These are phyloP conservation scores for Cecropterus lyciades DNA, from an alignment of 1,140 invertebrate genomes.

Conservation along the genomic window DNA sequence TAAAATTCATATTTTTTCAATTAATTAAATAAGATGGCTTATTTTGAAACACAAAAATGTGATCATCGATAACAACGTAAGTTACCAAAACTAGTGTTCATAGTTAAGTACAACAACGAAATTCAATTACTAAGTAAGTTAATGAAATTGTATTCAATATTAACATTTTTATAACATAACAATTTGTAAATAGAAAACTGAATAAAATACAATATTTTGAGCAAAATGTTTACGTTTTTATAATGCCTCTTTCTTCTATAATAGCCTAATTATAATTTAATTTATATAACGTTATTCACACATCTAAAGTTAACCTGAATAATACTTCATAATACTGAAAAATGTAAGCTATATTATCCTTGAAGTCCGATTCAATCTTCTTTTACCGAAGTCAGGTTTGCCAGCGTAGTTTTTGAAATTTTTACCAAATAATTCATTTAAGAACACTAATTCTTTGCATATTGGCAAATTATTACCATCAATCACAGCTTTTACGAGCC, in stretches of 20 bases:
- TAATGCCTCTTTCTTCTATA: too few relatives aligned
- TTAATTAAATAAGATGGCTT: too few relatives aligned
- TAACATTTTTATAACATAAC: background rate
- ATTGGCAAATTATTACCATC: constrained; percentile 60
- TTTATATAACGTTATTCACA: too few relatives aligned
- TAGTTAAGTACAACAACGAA: constrained; percentile 39
- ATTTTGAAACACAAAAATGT: constrained; percentile 17
- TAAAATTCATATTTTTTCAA: too few relatives aligned
- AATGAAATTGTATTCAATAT: constrained; percentile 32
- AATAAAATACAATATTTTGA: constrained; percentile 47
- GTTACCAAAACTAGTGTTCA: constrained; percentile 66
- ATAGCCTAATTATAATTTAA: too few relatives aligned
- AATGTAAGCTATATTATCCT: background rate
- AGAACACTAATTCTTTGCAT: constrained; percentile 42
- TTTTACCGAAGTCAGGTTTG: constrained; percentile 5
- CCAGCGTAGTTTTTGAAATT: constrained; percentile 25
- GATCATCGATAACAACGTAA: constrained; percentile 43
- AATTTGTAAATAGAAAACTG: constrained; percentile 59
- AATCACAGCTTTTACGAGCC: constrained; percentile 51
- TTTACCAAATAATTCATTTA: constrained; percentile 40
- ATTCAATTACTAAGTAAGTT: constrained; percentile 25
- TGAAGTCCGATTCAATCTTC: background rate
- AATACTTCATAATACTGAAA: too few relatives aligned
- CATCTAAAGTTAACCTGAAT: too few relatives aligned
- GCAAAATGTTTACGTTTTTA: constrained; percentile 28